phyloP scores from a whole-genome alignment of 2,888 invertebrate genomes.

The Hyposoter dolosus region DNA sequence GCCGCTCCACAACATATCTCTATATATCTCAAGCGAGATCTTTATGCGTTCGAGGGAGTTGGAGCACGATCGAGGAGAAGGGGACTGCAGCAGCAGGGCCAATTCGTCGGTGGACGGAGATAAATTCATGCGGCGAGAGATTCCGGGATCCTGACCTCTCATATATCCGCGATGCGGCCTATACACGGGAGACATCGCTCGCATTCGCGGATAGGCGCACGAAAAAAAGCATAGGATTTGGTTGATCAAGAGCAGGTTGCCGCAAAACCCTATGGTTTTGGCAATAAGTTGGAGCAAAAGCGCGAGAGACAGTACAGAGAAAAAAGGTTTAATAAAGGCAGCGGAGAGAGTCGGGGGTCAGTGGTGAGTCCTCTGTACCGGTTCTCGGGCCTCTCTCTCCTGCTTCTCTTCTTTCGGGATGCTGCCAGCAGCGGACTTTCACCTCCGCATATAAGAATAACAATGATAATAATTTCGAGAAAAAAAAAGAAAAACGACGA shows the following conservation, averaged over 20 bases:
- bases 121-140: too few relatives aligned
- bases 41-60: slow-evolving; percentile 24
- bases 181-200: too few relatives aligned
- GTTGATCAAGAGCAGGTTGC: neutral
- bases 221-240: too few relatives aligned
- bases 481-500: too few relatives aligned
- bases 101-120: too few relatives aligned
- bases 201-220: too few relatives aligned
- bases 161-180: too few relatives aligned
- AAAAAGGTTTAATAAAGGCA: too few relatives aligned
- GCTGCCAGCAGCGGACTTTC: slow-evolving; percentile 38
- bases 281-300: neutral
- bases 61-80: too few relatives aligned
- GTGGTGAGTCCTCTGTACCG: slow-evolving; percentile 29
- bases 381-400: slow-evolving; percentile 31
- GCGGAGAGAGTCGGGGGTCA: too few relatives aligned
- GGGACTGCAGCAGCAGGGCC: too few relatives aligned
- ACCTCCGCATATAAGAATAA: slow-evolving; percentile 2
- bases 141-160: too few relatives aligned
- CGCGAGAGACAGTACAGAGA: slow-evolving; percentile 1
- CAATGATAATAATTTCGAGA: neutral
- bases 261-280: neutral
- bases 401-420: slow-evolving; percentile 23
- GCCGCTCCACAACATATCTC: slow-evolving; percentile 57
- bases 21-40: slow-evolving; percentile 72